Conservation (phyloP, 2,797 vertebrate species). For the Bovichtus variegatus region DNA sequence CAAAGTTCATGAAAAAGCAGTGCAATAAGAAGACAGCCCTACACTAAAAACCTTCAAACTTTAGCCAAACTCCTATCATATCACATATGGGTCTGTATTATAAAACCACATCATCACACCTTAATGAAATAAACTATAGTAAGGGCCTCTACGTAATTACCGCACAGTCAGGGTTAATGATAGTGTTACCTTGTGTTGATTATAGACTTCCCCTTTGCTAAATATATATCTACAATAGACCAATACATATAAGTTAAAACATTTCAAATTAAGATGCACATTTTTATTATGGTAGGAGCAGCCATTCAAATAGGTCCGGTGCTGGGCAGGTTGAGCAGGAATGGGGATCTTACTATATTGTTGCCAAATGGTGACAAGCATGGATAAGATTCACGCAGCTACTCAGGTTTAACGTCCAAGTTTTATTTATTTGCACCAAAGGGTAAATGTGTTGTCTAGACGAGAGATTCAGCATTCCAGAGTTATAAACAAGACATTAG, state of each 20-base stretch:
- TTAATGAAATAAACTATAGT: neutral
- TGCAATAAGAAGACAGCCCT: too few species aligned
- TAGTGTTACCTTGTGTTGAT: too few species aligned
- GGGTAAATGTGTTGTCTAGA: too few species aligned
- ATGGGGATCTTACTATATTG: too few species aligned
- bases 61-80: too few species aligned
- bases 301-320: neutral
- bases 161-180: conserved; percentile 8
- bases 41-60: too few species aligned
- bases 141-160: neutral
- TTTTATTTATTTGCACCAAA: too few species aligned
- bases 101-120: neutral
- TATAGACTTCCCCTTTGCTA: neutral
- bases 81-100: neutral
- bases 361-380: neutral
- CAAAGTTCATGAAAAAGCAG: too few species aligned
- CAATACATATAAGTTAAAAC: neutral
- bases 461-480: too few species aligned
- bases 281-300: neutral
- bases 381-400: neutral
- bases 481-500: too few species aligned
- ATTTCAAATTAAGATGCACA: neutral
- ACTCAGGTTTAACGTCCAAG: too few species aligned
- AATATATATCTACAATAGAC: too few species aligned
- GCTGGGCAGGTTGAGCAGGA: neutral